Evolutionary conservation across 2,797 vertebrate species (phyloP), one percentile per base, ranked within the genome.

Genomic region (Tiaroga cobitis): DNA sequence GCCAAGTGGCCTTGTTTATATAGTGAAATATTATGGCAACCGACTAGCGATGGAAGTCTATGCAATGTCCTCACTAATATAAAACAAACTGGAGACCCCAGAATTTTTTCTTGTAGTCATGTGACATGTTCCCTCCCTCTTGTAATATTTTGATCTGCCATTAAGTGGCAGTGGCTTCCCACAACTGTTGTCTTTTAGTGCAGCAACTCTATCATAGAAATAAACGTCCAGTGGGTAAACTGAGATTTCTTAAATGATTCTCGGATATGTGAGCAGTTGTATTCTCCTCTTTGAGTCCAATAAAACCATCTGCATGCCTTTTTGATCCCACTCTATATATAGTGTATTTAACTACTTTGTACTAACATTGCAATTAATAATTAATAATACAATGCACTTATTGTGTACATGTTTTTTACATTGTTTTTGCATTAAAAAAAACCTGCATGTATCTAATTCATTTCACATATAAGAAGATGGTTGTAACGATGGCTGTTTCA

Each of bases 91-190:
- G 8, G 32, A 37, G 34, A 24, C 34, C 18, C 7, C 26, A 29
- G 61, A 63, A 3, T n/a, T 16, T n/a, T 1, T 8, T 24, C 15
- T 34, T 0, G 5, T 51, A 5, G 18, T 78, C 37, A 69, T 34
- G n/a, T 69, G 41, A 74, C 8, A 63, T 43, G 2, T 16, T 18
- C 34, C 16, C 24, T 37, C n/a, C 6, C 1, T 29, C 63, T 46
- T 77, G 63, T 43, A 78, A 65, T 84, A 19, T 43, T 43, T 41
- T 0, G 9, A 32, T 37, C 41, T 76, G 54, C 84, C 86, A 80
- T 86, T 80, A 72, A 34, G 79, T 80, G 86, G 63, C 82, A 82
- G 79, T 41, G 21, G 24, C 32, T 26, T 69, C 21, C 32, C 26
- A 34, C 67, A 29, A 39, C 4, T 54, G 34, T 18, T 43, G 11